Base-by-base conservation (phyloP, 2,797 vertebrate species). In the Sparus aurata region DNA sequence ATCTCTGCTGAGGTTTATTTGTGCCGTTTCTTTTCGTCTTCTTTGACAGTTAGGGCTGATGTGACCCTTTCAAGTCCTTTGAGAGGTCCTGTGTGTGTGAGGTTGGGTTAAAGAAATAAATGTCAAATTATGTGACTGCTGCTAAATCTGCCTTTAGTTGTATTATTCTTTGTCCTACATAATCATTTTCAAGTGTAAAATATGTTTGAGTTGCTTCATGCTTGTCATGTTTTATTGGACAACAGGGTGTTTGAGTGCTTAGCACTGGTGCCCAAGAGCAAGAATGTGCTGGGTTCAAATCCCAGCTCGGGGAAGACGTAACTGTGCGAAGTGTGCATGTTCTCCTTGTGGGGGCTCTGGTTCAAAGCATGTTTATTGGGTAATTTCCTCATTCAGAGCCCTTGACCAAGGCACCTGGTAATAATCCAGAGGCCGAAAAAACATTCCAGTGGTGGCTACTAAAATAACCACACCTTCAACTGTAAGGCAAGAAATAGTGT, bases 1-100 rank as follows among this genome's bases (percentile, higher is more conserved):
- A 11, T 53, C 20, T 75, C 65, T 63, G 22, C 30, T 68, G 60
- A 68, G 15, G 4, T 50, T 83, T 43, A 34, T 71, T 38, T 22
- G 4, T 66, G 3, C 9, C 15, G 0, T 72, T 59, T 54, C 8
- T 49, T 0, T 41, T 43, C n/a, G 0, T 18, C 16, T 27, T 62
- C 41, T 38, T 22, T 41, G 52, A 54, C 34, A 45, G 18, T 41
- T 57, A 52, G 77, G 55, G 12, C 55, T 68, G 20, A n/a, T 61
- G 23, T 61, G 9, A 41, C 5, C 25, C 12, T 50, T 3, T 13
- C 20, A 62, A 43, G 4, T 62, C 52, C 0, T 1, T 8, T 57
- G 47, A 47, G 15, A 18, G 34, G 13, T 41, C 5, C 22, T 72
- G 41, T 13, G 34, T 13, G 34, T 64, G 68, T 49, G 10, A 49